phyloP scores from a whole-genome alignment of 2,888 invertebrate genomes.

The Parnassius smintheus region DNA sequence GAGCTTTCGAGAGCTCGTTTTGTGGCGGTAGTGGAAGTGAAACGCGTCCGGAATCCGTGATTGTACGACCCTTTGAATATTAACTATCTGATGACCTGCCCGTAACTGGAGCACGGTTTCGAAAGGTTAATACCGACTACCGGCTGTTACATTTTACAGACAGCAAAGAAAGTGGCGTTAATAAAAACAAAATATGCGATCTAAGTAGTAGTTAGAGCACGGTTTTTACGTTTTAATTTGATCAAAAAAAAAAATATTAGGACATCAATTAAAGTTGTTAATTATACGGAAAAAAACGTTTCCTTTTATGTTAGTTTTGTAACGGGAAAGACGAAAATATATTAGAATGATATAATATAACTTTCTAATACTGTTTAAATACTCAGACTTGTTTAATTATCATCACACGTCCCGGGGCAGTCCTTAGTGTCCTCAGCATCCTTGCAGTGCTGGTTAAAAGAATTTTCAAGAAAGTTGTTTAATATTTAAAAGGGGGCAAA shows the following conservation, averaged over 20 bases:
- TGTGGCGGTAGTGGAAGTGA: slow-evolving; percentile 47
- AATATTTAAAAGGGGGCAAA: too few relatives aligned
- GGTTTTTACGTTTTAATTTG: slow-evolving; percentile 33
- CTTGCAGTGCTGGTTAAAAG: too few relatives aligned
- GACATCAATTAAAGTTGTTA: slow-evolving; percentile 54
- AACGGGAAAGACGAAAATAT: too few relatives aligned
- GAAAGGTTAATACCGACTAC: slow-evolving; percentile 65
- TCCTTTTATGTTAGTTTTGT: background rate
- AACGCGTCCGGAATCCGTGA: slow-evolving; percentile 71
- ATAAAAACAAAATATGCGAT: slow-evolving; percentile 22
- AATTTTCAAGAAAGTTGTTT: too few relatives aligned
- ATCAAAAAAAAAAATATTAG: slow-evolving; percentile 35
- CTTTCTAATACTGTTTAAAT: too few relatives aligned
- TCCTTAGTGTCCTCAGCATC: too few relatives aligned
- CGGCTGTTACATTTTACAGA: slow-evolving; percentile 39
- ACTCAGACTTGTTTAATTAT: too few relatives aligned
- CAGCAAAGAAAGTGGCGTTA: slow-evolving; percentile 37
- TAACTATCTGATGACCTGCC: slow-evolving; percentile 73
- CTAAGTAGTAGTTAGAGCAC: slow-evolving; percentile 18
- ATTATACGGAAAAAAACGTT: slow-evolving; percentile 41
- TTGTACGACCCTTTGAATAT: slow-evolving; percentile 75
- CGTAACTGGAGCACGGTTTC: slow-evolving; percentile 62
- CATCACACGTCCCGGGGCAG: too few relatives aligned
- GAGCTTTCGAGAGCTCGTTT: slow-evolving; percentile 49
- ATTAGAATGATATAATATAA: too few relatives aligned